A percentile compares a stretch with the other conserved stretches of the same genome.
These are phyloP conservation scores for Taurulus bubalis DNA, from an alignment of 2,113 vertebrate genomes.

Conservation along the genomic window DNA sequence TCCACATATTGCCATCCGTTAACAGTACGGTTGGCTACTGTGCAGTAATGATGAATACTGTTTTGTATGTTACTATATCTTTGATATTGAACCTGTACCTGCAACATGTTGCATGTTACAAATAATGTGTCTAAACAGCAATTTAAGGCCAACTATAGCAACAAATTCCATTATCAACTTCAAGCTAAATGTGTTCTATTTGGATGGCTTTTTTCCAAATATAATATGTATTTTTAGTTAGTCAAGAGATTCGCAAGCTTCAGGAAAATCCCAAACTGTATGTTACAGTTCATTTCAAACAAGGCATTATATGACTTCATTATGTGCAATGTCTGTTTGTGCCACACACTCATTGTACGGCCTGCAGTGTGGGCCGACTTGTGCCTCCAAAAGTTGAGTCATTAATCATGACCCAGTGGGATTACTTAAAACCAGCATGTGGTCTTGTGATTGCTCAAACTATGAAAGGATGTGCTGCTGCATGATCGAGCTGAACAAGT, in stretches of 20 bases:
- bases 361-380: not conserved
- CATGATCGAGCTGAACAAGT: conserved; percentile 22
- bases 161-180: not conserved
- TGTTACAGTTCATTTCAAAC: conserved; percentile 17
- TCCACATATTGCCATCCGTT: not conserved
- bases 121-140: not conserved
- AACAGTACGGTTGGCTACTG: not conserved
- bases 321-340: not conserved
- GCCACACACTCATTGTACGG: not conserved
- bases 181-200: not conserved
- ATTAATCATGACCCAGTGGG: conserved; percentile 63
- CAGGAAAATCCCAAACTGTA: not conserved
- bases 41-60: not conserved
- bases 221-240: not conserved
- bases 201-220: not conserved
- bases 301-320: conserved; percentile 23
- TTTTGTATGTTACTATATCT: not conserved
- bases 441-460: conserved; percentile 42
- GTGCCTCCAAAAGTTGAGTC: conserved; percentile 49
- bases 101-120: not conserved
- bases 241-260: not conserved
- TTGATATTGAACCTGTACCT: not conserved
- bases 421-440: conserved; percentile 70
- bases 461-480: conserved; percentile 41
- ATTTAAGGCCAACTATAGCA: not conserved